phyloP scores from a whole-genome alignment of 2,113 vertebrate genomes.

The Brevimyrus niger region DNA sequence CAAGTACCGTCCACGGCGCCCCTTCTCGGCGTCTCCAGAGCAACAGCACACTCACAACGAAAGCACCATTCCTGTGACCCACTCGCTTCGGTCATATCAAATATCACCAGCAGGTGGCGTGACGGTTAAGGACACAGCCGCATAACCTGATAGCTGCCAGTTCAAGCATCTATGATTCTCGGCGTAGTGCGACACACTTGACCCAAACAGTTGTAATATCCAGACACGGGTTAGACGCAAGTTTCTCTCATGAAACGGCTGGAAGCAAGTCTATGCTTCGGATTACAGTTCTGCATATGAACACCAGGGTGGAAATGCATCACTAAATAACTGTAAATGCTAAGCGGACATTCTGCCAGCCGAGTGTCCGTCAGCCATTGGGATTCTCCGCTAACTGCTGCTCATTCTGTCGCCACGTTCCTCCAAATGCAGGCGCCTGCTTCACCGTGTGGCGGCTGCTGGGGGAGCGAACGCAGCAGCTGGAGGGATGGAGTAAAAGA shows the following conservation, averaged over 20 bases:
- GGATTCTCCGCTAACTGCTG: not conserved
- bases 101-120: not conserved
- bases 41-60: not conserved
- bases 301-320: not conserved
- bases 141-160: not conserved
- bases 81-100: not conserved
- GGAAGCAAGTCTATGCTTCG: not conserved
- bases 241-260: not conserved
- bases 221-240: not conserved
- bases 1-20: constrained; percentile 48
- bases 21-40: not conserved
- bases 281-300: not conserved
- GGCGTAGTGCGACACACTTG: not conserved
- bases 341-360: not conserved
- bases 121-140: not conserved
- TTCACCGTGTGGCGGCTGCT: constrained; percentile 51
- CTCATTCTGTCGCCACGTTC: not conserved
- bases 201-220: not conserved
- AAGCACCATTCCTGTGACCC: not conserved
- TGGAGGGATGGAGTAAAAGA: constrained; percentile 48
- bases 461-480: constrained; percentile 42
- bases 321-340: not conserved
- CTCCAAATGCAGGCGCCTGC: constrained; percentile 39
- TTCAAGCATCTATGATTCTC: not conserved
- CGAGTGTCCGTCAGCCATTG: not conserved